A percentile compares a stretch with the other conserved stretches of the same genome.
Evolutionary conservation across 2,113 vertebrate genomes (phyloP).

Genomic region (Tyrannus savana): DNA sequence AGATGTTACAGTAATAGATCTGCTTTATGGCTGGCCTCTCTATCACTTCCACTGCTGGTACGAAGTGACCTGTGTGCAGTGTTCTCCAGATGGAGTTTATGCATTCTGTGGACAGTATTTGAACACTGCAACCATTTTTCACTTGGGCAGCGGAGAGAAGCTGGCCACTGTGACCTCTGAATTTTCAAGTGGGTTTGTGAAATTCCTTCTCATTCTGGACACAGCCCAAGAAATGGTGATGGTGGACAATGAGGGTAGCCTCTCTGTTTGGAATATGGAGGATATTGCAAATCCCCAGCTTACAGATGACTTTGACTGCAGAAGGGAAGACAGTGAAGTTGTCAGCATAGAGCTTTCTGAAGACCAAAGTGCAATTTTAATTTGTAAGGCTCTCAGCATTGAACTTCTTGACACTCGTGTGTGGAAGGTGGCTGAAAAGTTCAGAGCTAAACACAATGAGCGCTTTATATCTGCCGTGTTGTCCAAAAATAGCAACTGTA

Average conservation of each 20-base stretch:
- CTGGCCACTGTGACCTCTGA: slow-evolving; percentile 93
- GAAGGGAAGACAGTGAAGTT: slow-evolving; percentile 92
- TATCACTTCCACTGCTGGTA: slow-evolving; percentile 99
- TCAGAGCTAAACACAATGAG: slow-evolving; percentile 93
- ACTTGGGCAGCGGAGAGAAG: slow-evolving; percentile 95
- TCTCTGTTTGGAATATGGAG: slow-evolving; percentile 97
- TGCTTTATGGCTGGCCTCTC: slow-evolving; percentile 95
- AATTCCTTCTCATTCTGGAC: slow-evolving; percentile 94
- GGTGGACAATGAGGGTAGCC: slow-evolving; percentile 95
- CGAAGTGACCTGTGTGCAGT: slow-evolving; percentile 96
- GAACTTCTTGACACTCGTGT: slow-evolving; percentile 91
- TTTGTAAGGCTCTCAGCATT: slow-evolving; percentile 94
- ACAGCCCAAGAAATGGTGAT: slow-evolving; percentile 95
- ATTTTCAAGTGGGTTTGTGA: slow-evolving; percentile 96
- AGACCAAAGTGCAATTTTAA: slow-evolving; percentile 94
- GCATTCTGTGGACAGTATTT: slow-evolving; percentile 98
- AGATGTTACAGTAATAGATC: slow-evolving; percentile 94
- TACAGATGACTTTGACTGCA: slow-evolving; percentile 96
- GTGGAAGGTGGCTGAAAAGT: slow-evolving; percentile 98
- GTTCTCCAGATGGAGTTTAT: slow-evolving; percentile 92
- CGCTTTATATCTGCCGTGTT: slow-evolving; percentile 93
- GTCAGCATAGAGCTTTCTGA: slow-evolving; percentile 94
- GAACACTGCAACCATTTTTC: slow-evolving; percentile 93
- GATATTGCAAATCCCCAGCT: slow-evolving; percentile 90
- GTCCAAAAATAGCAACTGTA: slow-evolving; percentile 95